Evolutionary conservation across 2,888 invertebrate species (phyloP), one percentile per base, ranked within the genome.

Genomic region (Drosophila algonquin): DNA sequence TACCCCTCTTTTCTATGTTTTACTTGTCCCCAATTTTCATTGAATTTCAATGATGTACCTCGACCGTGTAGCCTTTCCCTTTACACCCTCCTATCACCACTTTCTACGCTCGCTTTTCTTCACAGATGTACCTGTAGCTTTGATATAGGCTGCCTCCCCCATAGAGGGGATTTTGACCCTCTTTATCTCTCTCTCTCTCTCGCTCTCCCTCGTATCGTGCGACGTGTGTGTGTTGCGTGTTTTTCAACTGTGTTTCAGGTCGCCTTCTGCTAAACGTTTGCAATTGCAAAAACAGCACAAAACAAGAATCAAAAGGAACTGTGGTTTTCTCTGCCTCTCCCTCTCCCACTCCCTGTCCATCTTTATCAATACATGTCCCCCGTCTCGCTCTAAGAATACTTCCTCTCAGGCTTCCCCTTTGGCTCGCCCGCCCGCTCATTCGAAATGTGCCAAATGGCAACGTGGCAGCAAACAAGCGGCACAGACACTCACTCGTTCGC

Each of bases 391-490:
- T 44, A 5, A 40, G 35, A 40, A 14, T 14, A 10, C 24, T 24
- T 44, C 54, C 14, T 18, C 7, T 18, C 14, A 3, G 6, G 21
- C 14, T 32, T 55, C 65, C 68, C 48, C 48, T n/a, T 5, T 12
- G 65, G 44, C 40, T 56, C 32, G 10, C 35, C 50, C 53, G 72
- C 51, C 50, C 65, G 69, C 61, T 55, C 70, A 70, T 63, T 58
- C 52, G 65, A 60, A 73, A 74, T 74, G 60, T 74, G 69, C 75
- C 75, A 74, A 67, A 69, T 57, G 61, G 60, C 63, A 63, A 68
- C 60, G 57, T 64, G 75, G 70, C 60, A 60, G 70, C 60, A 60
- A 75, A 72, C 67, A 63, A 62, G 54, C 56, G 30, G 53, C 45
- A 67, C 32, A 54, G 59, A 53, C 67, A 68, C 4, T 50, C 67